phyloP scores from a whole-genome alignment of 37 sponge, comb jelly and placozoan species.

The Amphimedon queenslandica region DNA sequence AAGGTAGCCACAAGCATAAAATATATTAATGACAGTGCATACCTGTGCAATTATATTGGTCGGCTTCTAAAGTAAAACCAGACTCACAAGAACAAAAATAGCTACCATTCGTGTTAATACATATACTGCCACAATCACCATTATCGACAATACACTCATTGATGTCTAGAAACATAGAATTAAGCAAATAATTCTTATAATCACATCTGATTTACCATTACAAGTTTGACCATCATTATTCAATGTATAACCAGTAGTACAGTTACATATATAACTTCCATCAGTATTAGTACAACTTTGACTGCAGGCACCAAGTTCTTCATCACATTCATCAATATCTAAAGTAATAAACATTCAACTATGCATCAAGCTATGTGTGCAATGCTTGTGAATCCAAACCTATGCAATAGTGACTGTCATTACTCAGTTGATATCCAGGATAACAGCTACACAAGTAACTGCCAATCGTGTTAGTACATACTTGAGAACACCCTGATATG shows the following conservation, averaged over 20 bases:
- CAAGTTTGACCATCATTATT: constrained; percentile 14
- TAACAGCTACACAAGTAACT: constrained; percentile 35
- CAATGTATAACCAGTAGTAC: constrained; percentile 16
- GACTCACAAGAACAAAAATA: constrained; percentile 17
- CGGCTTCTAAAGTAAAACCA: neutral
- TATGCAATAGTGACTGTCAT: neutral
- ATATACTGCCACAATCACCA: constrained; percentile 9
- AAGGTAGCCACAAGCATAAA: too few relatives aligned
- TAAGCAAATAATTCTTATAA: too few relatives aligned
- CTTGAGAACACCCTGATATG: constrained; percentile 14
- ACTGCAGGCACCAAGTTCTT: constrained; percentile 15
- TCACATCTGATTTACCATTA: constrained; percentile 23
- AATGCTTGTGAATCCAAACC: too few relatives aligned
- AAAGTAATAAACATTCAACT: neutral
- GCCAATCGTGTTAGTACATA: constrained; percentile 51
- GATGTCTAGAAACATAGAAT: constrained; percentile 20
- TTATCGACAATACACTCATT: constrained; percentile 19
- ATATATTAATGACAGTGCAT: too few relatives aligned
- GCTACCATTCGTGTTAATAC: constrained; percentile 31
- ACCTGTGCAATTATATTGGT: neutral
- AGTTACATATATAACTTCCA: constrained; percentile 22
- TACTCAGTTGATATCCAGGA: constrained; percentile 20
- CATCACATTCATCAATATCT: constrained; percentile 46
- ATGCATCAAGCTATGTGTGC: too few relatives aligned
- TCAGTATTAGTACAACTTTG: constrained; percentile 38